Evolutionary conservation across 2,888 invertebrate genomes (phyloP).

Genomic region (Hyposoter dolosus): DNA sequence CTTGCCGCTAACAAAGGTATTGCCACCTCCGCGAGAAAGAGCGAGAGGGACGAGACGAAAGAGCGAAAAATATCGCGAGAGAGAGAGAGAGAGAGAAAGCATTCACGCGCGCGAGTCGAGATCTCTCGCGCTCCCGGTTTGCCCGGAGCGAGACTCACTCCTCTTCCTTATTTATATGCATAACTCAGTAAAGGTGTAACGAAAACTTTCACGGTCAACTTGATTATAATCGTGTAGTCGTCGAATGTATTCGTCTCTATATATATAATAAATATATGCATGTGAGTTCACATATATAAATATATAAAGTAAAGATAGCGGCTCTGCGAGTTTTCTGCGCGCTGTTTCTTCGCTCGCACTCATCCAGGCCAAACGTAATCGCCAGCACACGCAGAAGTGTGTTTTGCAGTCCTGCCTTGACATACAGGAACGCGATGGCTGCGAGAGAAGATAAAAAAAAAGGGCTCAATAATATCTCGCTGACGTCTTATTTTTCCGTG

Average conservation of each 20-base stretch:
- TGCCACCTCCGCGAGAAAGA: slow-evolving; percentile 77
- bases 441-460: slow-evolving; percentile 22
- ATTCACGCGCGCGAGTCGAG: slow-evolving; percentile 67
- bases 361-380: slow-evolving; percentile 38
- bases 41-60: slow-evolving; percentile 29
- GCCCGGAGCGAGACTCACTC: slow-evolving; percentile 70
- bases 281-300: slow-evolving; percentile 19
- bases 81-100: slow-evolving; percentile 54
- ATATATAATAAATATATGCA: slow-evolving; percentile 3
- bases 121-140: slow-evolving; percentile 69
- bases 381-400: slow-evolving; percentile 11
- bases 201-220: slow-evolving; percentile 81
- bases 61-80: slow-evolving; percentile 36
- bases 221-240: slow-evolving; percentile 70
- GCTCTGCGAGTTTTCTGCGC: slow-evolving; percentile 31
- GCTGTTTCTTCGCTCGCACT: slow-evolving; percentile 32
- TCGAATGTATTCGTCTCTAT: slow-evolving; percentile 27
- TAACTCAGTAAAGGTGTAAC: slow-evolving; percentile 83
- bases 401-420: slow-evolving; percentile 9
- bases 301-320: slow-evolving; percentile 14
- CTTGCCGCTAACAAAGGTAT: slow-evolving; percentile 82
- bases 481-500: slow-evolving; percentile 39
- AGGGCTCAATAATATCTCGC: slow-evolving; percentile 25
- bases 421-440: slow-evolving; percentile 31
- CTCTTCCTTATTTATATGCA: slow-evolving; percentile 83